Evolutionary conservation across 2,113 vertebrate genomes (phyloP), one percentile per base, ranked within the genome.

Genomic region (Montifringilla adamsi): DNA sequence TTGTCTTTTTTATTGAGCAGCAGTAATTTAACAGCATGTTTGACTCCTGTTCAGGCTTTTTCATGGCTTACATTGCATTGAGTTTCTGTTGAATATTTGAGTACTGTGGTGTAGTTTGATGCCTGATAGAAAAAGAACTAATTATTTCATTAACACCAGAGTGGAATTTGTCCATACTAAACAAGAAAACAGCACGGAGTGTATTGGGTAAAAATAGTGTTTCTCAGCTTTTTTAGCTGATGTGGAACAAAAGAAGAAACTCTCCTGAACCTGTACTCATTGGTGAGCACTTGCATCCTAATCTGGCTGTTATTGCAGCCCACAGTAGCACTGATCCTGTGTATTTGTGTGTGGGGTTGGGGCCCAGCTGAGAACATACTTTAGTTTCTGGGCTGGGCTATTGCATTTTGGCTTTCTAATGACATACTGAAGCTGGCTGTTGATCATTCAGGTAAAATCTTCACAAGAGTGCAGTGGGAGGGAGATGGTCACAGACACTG

Each of bases 101-200:
- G 80, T 60, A 15, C 73, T 60, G 49, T 37, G 30, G 31, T 53
- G 41, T 44, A 47, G 59, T 82, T 67, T 72, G 50, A 26, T 62
- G 41, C 46, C 72, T 86, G 66, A 55, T 90, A 77, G 84, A 80
- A 87, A 92, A 91, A 89, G 24, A 82, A 91, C 63, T 68, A 79
- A 90, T 90, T 90, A 92, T 87, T 94, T 95, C 69, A 78, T 95
- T 96, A 94, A 64, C 26, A 81, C 43, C 20, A 12, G 72, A 8
- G 46, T 18, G 13, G 44, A 64, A n/a, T 56, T 49, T 50, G 20
- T 79, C 70, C 59, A 9, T 35, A 7, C 74, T 53, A 37, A 93
- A 67, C 30, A 39, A 84, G 67, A 76, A 94, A 63, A 44, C 56
- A 76, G 18, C 39, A 37, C 31, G 4, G 56, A 91, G 49, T 3